phyloP scores from a whole-genome alignment of 2,888 invertebrate species.

The Panorpa germanica region DNA sequence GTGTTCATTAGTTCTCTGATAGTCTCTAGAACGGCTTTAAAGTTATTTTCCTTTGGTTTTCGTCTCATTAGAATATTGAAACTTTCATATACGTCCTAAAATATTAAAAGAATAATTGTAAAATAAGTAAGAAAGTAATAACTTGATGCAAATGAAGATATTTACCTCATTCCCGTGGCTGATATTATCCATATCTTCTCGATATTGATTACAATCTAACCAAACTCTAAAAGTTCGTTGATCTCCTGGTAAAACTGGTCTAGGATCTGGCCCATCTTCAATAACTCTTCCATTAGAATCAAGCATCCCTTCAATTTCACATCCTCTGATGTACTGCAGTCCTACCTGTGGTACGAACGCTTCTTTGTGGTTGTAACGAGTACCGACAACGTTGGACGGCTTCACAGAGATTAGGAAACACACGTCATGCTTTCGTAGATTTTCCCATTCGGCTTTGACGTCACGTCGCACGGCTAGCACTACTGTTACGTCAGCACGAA shows the following conservation, averaged over 20 bases:
- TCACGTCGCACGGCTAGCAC: constrained; percentile 79
- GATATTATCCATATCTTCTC: constrained; percentile 72
- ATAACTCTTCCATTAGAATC: constrained; percentile 90
- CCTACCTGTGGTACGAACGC: constrained; percentile 89
- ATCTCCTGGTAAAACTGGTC: constrained; percentile 74
- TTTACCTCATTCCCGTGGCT: constrained; percentile 59
- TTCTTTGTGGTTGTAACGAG: constrained; percentile 60
- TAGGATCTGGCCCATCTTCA: constrained; percentile 87
- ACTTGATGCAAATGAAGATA: constrained; percentile 3
- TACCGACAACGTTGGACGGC: constrained; percentile 71
- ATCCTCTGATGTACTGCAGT: constrained; percentile 80
- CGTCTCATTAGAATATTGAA: constrained; percentile 95
- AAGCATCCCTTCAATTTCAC: constrained; percentile 96
- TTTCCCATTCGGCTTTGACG: constrained; percentile 94
- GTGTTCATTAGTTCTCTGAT: constrained; percentile 99
- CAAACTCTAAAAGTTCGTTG: constrained; percentile 82
- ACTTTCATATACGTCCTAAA: constrained; percentile 60
- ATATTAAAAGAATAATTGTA: constrained; percentile 8
- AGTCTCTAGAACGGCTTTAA: constrained; percentile 97
- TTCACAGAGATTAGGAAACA: constrained; percentile 88
- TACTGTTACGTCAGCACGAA: constrained; percentile 87
- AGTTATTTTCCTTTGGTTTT: constrained; percentile 99
- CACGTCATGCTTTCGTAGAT: constrained; percentile 90
- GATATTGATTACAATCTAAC: constrained; percentile 94
- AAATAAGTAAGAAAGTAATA: constrained; percentile 2